Evolutionary conservation across 2,888 invertebrate species (phyloP), one percentile per base, ranked within the genome.

Genomic region (Ryuthela nishihirai): DNA sequence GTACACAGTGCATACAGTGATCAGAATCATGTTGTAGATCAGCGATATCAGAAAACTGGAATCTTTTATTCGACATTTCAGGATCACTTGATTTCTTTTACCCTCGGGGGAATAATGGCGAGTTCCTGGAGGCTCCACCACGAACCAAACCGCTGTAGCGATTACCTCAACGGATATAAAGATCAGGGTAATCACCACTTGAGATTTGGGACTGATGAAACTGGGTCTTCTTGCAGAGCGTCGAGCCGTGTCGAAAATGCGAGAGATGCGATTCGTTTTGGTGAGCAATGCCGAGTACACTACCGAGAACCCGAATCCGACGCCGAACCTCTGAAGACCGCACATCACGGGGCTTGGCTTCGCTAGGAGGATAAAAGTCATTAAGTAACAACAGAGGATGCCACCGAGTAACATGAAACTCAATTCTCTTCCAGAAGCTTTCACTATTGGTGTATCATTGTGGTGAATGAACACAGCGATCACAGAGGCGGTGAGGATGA

Each of bases 41-140:
- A 94, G 73, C 10, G 75, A 75, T 3, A 77, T 72, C 72, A 77
- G 73, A 64, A 75, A 75, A 26, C 89, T 89, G 4, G 91, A 90
- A 74, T 92, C 89, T 72, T n/a, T 32, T 56, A 93, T 87, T 72
- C 92, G 88, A 2, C 90, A 89, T 70, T 88, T 87, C 29, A 64
- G 95, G 3, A 94, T 93, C 32, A 95, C 81, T 70, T 94, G 83
- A 77, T 94, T 94, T 77, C 91, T 91, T 65, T 92, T 91, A 23
- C 92, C 80, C 1, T 88, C 90, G 0, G 94, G 92, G 76, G 93
- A 87, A 78, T 91, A 88, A 76, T 88, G 83, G 73, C 90, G 88
- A 4, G 93, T 92, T 66, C 83, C 82, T 0, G 95, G 90, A 9
- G 94, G 94, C 1, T 88, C 85, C 67, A 92, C 85, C 62, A 91